Evolutionary conservation across 2,113 vertebrate genomes (phyloP).

Genomic region (Hystrix cristata): DNA sequence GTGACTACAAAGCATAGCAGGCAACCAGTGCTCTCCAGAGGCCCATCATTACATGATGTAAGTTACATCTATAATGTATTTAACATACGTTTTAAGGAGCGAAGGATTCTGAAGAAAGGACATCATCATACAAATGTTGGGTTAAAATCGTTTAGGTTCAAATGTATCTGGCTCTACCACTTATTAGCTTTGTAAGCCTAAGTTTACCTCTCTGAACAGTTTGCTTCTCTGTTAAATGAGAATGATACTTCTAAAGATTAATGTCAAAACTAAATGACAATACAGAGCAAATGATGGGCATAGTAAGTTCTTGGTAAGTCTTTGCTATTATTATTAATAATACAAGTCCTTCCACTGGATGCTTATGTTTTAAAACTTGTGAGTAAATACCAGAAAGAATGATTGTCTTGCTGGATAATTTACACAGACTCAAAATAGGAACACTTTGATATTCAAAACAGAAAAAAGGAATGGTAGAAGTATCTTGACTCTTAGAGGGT

Average conservation of each 20-base stretch:
- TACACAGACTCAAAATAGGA: background rate
- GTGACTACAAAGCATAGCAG: background rate
- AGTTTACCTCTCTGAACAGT: background rate
- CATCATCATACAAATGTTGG: background rate
- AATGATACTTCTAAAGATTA: background rate
- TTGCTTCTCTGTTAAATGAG: background rate
- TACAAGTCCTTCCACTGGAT: background rate
- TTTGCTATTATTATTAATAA: background rate
- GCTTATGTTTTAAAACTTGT: background rate
- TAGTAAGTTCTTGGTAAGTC: background rate
- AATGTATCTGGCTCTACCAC: background rate
- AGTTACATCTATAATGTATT: background rate
- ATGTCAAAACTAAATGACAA: background rate
- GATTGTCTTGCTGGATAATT: background rate
- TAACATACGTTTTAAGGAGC: background rate
- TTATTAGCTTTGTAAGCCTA: background rate
- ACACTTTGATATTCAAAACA: background rate
- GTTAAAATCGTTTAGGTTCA: background rate
- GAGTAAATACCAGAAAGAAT: background rate
- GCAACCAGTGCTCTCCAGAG: background rate
- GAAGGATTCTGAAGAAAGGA: background rate
- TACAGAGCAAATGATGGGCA: background rate
- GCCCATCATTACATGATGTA: background rate
- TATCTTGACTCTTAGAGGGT: background rate
- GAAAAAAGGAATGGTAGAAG: background rate